A percentile compares a stretch with the other conserved stretches of the same genome.
Evolutionary conservation across 2,113 vertebrate genomes (phyloP).

Genomic region (Bucco capensis): DNA sequence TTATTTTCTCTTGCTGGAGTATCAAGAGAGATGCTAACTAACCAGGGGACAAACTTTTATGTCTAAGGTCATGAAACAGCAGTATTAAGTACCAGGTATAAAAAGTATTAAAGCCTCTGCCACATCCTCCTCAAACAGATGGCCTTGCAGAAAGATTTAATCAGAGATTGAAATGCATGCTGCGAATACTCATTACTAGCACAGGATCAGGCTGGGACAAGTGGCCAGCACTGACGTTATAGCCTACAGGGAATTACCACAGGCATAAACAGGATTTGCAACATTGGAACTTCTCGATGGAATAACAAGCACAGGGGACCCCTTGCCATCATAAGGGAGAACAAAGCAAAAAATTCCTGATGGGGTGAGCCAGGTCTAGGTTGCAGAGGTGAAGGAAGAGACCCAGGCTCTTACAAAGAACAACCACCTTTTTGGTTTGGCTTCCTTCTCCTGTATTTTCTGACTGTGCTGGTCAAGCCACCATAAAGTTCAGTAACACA

Average conservation of each 20-base stretch:
- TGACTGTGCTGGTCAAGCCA: not conserved
- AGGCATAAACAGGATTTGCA: slow-evolving; percentile 55
- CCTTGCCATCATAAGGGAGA: not conserved
- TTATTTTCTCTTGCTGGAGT: not conserved
- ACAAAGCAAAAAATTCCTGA: not conserved
- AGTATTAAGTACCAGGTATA: slow-evolving; percentile 6
- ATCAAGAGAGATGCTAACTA: not conserved
- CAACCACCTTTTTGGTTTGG: not conserved
- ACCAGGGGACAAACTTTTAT: slow-evolving; percentile 29
- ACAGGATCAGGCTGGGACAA: slow-evolving; percentile 62
- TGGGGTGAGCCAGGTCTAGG: not conserved
- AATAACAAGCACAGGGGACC: not conserved
- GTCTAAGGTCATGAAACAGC: slow-evolving; percentile 52
- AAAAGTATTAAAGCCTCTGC: slow-evolving; percentile 50
- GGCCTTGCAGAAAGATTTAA: slow-evolving; percentile 68
- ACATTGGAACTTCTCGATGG: not conserved
- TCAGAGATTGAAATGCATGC: slow-evolving; percentile 66
- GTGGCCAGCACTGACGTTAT: slow-evolving; percentile 61
- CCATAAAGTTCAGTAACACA: not conserved
- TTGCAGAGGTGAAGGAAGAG: not conserved
- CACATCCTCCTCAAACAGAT: slow-evolving; percentile 61
- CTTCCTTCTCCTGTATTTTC: not conserved
- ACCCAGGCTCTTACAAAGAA: not conserved
- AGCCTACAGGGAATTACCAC: slow-evolving; percentile 58
- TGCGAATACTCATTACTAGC: slow-evolving; percentile 65